Conservation (phyloP, 2,113 vertebrate species). For the Cacatua alba region DNA sequence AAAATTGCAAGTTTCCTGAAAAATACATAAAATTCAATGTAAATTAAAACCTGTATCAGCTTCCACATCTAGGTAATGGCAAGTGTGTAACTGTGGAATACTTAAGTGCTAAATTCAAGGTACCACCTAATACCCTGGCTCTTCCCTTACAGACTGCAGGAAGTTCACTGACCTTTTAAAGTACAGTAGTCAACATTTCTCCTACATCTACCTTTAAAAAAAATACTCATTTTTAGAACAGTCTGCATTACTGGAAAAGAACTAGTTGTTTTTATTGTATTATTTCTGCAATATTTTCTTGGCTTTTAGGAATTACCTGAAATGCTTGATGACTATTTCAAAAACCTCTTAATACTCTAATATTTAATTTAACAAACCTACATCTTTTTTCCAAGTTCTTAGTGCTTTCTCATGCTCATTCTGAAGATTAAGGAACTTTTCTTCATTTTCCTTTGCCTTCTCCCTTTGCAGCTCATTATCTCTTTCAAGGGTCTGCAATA, state of each 20-base stretch:
- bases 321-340: conserved; percentile 45
- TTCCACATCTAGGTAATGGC: not conserved
- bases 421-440: conserved; percentile 85
- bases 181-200: not conserved
- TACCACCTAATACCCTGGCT: not conserved
- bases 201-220: conserved; percentile 42
- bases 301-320: conserved; percentile 59
- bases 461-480: conserved; percentile 92
- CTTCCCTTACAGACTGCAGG: not conserved
- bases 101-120: not conserved
- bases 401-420: conserved; percentile 80
- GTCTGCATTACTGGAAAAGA: not conserved
- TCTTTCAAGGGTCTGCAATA: conserved; percentile 95
- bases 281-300: conserved; percentile 62
- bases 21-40: not conserved
- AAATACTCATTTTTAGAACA: conserved; percentile 15
- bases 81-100: not conserved
- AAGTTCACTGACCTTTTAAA: not conserved
- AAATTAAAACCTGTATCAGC: not conserved
- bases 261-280: not conserved
- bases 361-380: conserved; percentile 76
- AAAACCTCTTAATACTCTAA: conserved; percentile 62
- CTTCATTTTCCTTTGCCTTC: conserved; percentile 86
- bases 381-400: conserved; percentile 84
- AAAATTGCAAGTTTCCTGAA: not conserved